Evolutionary conservation across 1,140 invertebrate genomes (phyloP), one percentile per base, ranked within the genome.

Genomic region (Chironomus tepperi): DNA sequence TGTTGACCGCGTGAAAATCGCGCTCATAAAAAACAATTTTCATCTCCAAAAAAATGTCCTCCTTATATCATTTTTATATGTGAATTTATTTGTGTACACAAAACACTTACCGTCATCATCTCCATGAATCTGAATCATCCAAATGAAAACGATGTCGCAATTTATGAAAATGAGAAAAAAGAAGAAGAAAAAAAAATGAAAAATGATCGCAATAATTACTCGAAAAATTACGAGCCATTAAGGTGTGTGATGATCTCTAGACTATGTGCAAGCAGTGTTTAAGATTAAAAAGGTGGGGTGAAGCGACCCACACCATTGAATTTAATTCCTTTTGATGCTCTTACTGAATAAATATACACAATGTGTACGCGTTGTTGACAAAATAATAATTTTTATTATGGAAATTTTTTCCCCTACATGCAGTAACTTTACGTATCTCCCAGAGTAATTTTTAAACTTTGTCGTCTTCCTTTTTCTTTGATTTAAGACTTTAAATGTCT

Each of bases 191-290:
- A 70, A 70, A 70, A 10, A 18, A 70, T 21, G 19, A 70, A 70
- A 21, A 18, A 19, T 21, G 65, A 19, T 70, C 65, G 18, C 65
- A 70, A 70, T 70, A 70, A 70, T 70, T 70, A 19, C 65, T 21
- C 65, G 65, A 70, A 70, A 67, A 70, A 70, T 70, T 70, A 70
- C 65, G 65, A 70, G 16, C 65, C 10, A 70, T 70, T 70, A 70
- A 70, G 65, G 65, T 70, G 65, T 57, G n/a, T 15, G 47, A 57
- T 57, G 47, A 57, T 57, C 47, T 57, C 47, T 34, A 34, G 24
- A 34, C 24, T 34, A 34, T 34, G 24, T 34, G 24, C 24, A 34
- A 34, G 43, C 15, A 57, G 3, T 57, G 47, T 15, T n/a, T 15
- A 57, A 12, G 12, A 57, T 47, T 2, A 15, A 9, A 47, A 47